Base-by-base conservation (phyloP, 2,888 invertebrate genomes). In the Chironomus riparius region DNA sequence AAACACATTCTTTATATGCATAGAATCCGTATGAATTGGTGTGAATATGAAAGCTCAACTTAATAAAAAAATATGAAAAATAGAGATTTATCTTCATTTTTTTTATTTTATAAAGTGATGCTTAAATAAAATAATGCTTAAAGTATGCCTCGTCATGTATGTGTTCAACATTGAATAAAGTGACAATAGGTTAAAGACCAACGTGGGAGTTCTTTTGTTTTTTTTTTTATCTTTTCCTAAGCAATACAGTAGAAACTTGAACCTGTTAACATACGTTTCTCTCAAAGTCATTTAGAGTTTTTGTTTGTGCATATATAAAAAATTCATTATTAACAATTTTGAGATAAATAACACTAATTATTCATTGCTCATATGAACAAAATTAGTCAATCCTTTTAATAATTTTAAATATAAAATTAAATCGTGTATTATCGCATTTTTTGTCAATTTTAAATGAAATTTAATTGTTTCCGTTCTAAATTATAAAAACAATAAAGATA, bases 381-480 rank as follows among this genome's bases (percentile, higher is more conserved):
- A 56, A 15, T 56, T 56, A 15, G 28, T 15, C 56, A 56, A 56
- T 13, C 12, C 18, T 56, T 2, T 56, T 15, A 7, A n/a, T 15
- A 1, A 6, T 18, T 10, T 2, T 56, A 56, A 7, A 5, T 28
- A 28, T 24, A 24, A 24, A 24, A 24, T 24, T 3, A 24, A 24
- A 24, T 3, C 22, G 22, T 3, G 3, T 4, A 28, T 28, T 28
- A 28, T 4, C 28, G 28, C 5, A 28, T 28, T 28, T 28, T 5
- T 5, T 28, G 2, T 3, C 1, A 28, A 28, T 4, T 5, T 4
- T 7, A 6, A n/a, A 56, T 56, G 15, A 56, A 56, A 56, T 56
- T 15, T 56, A 15, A 22, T 65, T 65, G 65, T 28, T 72, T 72
- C 72, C 72, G 74, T 68, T 74, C 68, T 62, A 74, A 65, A 65